These are phyloP conservation scores for Cephalopachus bancanus DNA, from an alignment of 2,797 vertebrate genomes.

Conservation along the genomic window DNA sequence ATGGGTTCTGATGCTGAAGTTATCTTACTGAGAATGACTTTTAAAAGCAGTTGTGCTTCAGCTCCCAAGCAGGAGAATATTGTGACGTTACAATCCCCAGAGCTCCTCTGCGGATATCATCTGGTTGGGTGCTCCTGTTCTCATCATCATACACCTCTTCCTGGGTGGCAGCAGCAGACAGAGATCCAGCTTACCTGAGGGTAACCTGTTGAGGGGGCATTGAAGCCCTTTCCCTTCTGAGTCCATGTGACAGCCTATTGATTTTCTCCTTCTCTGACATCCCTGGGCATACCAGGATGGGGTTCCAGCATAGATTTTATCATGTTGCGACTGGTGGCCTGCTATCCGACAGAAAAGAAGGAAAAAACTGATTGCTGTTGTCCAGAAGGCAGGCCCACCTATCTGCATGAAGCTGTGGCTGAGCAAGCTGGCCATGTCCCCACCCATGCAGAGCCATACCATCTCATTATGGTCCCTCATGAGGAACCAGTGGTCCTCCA, in stretches of 20 bases:
- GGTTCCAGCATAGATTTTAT: not conserved
- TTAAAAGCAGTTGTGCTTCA: not conserved
- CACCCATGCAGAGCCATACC: not conserved
- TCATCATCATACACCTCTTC: not conserved
- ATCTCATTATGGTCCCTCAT: rapidly evolving
- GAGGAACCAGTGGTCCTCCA: not conserved
- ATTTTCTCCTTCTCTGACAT: not conserved
- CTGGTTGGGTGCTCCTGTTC: not conserved
- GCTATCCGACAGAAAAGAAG: not conserved
- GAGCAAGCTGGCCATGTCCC: not conserved
- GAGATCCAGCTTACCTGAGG: not conserved
- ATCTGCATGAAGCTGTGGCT: not conserved
- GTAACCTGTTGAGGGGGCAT: rapidly evolving
- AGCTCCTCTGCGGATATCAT: not conserved
- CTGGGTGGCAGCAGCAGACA: not conserved
- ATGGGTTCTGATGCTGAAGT: not conserved
- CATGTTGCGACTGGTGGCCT: not conserved
- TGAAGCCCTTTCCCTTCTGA: not conserved
- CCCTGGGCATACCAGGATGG: not conserved
- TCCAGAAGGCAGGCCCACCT: not conserved
- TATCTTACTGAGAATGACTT: not conserved
- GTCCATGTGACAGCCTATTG: not conserved
- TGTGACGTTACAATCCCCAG: not conserved
- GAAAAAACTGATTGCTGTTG: not conserved
- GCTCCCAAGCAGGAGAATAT: not conserved